Conservation (phyloP, 2,113 vertebrate genomes). For the Rhynchomys soricoides region DNA sequence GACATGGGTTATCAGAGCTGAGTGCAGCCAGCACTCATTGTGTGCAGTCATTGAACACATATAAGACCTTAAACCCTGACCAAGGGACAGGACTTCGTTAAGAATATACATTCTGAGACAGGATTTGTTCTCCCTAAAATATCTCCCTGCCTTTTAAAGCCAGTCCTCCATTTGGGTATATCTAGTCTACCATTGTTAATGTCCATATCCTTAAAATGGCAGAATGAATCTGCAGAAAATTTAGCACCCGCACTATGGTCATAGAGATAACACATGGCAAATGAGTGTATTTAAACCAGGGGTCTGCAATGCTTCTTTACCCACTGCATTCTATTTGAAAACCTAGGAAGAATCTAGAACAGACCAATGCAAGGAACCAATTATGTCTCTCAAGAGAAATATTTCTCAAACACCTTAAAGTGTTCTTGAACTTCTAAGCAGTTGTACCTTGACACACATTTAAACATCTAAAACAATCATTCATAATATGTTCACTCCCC, state of each 20-base stretch:
- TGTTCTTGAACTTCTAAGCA: not conserved
- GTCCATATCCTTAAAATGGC: not conserved
- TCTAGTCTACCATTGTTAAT: not conserved
- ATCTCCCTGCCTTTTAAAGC: not conserved
- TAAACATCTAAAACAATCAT: slow-evolving; percentile 8
- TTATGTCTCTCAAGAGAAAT: slow-evolving; percentile 11
- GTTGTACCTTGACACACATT: not conserved
- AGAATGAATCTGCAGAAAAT: not conserved
- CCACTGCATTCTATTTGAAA: not conserved
- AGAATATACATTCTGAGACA: not conserved
- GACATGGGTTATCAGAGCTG: not conserved
- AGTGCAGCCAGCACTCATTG: not conserved
- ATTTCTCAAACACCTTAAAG: slow-evolving; percentile 15
- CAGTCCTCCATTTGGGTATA: not conserved
- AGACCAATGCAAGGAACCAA: not conserved
- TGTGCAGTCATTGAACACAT: not conserved
- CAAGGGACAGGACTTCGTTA: not conserved
- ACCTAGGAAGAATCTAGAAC: not conserved
- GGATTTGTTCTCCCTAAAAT: not conserved
- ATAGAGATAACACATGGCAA: not conserved
- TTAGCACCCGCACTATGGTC: not conserved
- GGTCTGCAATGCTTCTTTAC: not conserved
- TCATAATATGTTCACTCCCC: not conserved
- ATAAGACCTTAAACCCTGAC: not conserved
- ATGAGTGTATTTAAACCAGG: not conserved